Conservation (phyloP, 2,113 vertebrate species). For the Pongo pygmaeus region DNA sequence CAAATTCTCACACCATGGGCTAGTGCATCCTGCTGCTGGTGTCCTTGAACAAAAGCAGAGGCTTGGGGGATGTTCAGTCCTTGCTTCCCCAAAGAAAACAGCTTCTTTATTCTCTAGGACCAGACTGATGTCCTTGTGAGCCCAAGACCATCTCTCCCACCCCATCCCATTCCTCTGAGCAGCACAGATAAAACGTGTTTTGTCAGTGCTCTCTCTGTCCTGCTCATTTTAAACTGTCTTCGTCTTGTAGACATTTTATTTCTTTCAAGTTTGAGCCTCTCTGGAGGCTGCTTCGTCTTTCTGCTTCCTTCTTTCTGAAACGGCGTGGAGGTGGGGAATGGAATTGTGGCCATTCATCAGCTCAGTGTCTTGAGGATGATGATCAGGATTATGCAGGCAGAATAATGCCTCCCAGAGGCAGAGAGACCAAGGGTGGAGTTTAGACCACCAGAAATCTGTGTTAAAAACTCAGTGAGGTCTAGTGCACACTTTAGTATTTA, state of each 20-base stretch:
- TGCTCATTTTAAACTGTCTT: not conserved
- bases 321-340: rapidly evolving
- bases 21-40: not conserved
- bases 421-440: not conserved
- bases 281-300: not conserved
- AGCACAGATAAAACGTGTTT: not conserved
- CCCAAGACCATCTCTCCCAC: not conserved
- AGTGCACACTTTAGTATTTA: slow-evolving; percentile 15
- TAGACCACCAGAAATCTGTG: not conserved
- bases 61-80: not conserved
- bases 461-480: not conserved
- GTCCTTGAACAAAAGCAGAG: not conserved
- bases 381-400: not conserved
- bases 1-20: not conserved
- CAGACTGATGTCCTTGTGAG: not conserved
- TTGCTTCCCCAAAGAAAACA: rapidly evolving
- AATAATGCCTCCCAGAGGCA: not conserved
- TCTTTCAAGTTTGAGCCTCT: not conserved
- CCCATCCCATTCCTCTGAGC: not conserved
- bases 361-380: not conserved
- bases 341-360: not conserved
- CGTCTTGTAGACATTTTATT: not conserved
- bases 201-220: not conserved
- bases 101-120: not conserved
- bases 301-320: not conserved